Percentiles rank a stretch among this genome's conserved stretches.
Evolutionary conservation across 1,140 invertebrate genomes (phyloP).

Genomic region (Hyphantria cunea): DNA sequence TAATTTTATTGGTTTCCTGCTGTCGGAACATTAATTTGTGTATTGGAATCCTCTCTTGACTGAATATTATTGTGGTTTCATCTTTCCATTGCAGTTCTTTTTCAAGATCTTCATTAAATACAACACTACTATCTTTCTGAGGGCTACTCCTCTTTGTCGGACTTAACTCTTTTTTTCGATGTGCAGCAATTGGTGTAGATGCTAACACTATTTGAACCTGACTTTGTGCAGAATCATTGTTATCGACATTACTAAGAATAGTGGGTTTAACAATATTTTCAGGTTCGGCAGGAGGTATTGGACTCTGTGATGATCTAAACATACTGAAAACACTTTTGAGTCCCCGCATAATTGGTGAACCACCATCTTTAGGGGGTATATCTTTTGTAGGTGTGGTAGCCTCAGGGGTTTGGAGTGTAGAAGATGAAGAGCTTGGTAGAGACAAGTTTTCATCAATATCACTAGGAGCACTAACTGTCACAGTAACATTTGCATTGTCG

Average conservation of each 20-base stretch:
- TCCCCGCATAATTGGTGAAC: slow-evolving; percentile 69
- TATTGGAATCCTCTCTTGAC: slow-evolving; percentile 67
- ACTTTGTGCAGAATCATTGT: background rate
- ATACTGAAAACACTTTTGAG: slow-evolving; percentile 72
- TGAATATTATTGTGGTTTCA: slow-evolving; percentile 67
- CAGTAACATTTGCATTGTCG: slow-evolving; percentile 47
- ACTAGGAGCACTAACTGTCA: slow-evolving; percentile 41
- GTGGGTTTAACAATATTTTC: slow-evolving; percentile 22
- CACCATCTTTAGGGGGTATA: slow-evolving; percentile 51
- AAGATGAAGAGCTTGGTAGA: slow-evolving; percentile 64
- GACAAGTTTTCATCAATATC: slow-evolving; percentile 61
- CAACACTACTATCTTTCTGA: slow-evolving; percentile 63
- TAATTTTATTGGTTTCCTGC: background rate
- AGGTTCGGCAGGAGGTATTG: slow-evolving; percentile 48
- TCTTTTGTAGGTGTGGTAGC: slow-evolving; percentile 72
- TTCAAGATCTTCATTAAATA: slow-evolving; percentile 69
- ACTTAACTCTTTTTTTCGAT: slow-evolving; percentile 43
- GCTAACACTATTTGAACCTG: slow-evolving; percentile 31
- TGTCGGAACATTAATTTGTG: slow-evolving; percentile 60
- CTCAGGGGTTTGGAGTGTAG: slow-evolving; percentile 60
- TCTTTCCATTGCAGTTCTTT: slow-evolving; percentile 71
- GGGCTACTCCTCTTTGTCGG: slow-evolving; percentile 58
- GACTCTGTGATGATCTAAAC: slow-evolving; percentile 70
- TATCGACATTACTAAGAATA: slow-evolving; percentile 1
- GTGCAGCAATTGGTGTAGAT: slow-evolving; percentile 58